A percentile compares a stretch with the other conserved stretches of the same genome.
phyloP scores from a whole-genome alignment of 2,113 vertebrate species.

The Myanophis thanlyinensis region DNA sequence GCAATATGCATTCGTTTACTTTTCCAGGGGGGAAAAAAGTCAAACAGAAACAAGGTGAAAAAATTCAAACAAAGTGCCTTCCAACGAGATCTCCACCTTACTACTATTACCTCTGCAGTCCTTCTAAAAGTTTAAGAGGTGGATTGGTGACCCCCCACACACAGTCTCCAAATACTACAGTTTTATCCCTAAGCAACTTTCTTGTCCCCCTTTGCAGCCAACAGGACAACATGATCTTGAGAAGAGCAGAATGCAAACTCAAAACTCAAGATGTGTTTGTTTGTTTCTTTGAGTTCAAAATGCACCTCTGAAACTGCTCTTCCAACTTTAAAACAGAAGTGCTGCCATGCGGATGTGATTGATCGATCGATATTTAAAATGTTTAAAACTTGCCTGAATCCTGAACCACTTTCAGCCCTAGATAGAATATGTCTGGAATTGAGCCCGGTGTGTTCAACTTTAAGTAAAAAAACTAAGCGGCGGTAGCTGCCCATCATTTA shows the following conservation, averaged over 20 bases:
- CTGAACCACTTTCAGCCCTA: not conserved
- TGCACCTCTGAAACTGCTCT: not conserved
- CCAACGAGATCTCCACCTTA: not conserved
- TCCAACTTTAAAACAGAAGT: not conserved
- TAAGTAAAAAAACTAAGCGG: not conserved
- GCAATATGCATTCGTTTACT: not conserved
- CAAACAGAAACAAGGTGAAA: too few species aligned
- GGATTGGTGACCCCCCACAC: not conserved
- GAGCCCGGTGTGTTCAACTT: not conserved
- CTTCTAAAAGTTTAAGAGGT: not conserved
- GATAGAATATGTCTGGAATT: not conserved
- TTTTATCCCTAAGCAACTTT: not conserved
- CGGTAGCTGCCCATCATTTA: not conserved
- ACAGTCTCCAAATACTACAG: not conserved
- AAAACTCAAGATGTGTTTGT: not conserved
- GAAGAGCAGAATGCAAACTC: not conserved
- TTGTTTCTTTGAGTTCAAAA: not conserved
- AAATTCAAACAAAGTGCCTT: not conserved
- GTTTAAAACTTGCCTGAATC: not conserved
- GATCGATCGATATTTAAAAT: too few species aligned
- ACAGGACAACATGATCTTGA: not conserved
- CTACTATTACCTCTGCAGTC: not conserved
- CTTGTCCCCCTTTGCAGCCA: not conserved
- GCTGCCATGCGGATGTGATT: not conserved
- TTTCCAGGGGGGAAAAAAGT: not conserved